Conservation (phyloP, 2,113 vertebrate genomes). For the Apodemus sylvaticus region DNA sequence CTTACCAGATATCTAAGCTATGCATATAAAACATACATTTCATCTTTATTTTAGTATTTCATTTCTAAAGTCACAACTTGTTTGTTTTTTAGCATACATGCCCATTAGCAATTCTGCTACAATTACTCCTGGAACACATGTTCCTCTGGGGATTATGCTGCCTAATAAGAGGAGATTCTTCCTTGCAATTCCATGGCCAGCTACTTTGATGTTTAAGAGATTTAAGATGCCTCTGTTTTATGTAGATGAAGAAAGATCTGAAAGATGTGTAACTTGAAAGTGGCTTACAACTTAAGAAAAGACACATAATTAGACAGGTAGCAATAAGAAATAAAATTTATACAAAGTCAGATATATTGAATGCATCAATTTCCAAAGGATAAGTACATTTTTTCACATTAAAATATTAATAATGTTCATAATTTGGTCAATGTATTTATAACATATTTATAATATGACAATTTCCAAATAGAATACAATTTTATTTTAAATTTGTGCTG, state of each 20-base stretch:
- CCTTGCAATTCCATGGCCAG: not conserved
- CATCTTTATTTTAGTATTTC: not conserved
- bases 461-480: not conserved
- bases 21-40: not conserved
- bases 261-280: slow-evolving; percentile 53
- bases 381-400: not conserved
- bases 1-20: not conserved
- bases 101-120: not conserved
- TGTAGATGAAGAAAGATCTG: not conserved
- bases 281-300: not conserved
- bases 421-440: not conserved
- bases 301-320: slow-evolving; percentile 9
- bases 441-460: not conserved
- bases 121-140: not conserved
- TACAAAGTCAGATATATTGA: slow-evolving; percentile 21
- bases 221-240: slow-evolving; percentile 40
- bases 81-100: not conserved
- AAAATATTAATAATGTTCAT: not conserved
- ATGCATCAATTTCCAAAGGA: slow-evolving; percentile 3
- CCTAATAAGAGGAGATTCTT: not conserved
- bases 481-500: not conserved
- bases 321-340: not conserved
- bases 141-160: not conserved
- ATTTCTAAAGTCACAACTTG: not conserved
- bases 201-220: slow-evolving; percentile 25